These are phyloP conservation scores for Lutraria lutraria DNA, from an alignment of 2,888 invertebrate species.

Conservation along the genomic window DNA sequence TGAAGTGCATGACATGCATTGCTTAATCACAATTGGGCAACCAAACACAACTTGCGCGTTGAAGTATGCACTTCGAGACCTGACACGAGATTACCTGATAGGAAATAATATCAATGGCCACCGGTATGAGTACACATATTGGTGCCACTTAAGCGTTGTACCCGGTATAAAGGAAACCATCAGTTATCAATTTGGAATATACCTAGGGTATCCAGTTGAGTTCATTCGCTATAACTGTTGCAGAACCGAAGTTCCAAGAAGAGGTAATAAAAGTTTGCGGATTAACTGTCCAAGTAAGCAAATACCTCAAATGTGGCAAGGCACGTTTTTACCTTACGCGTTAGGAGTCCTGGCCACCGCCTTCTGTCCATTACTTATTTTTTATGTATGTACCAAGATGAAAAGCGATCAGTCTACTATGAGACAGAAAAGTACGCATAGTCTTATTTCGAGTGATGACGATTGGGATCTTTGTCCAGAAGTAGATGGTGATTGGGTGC, in stretches of 20 bases:
- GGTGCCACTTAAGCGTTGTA: conserved; percentile 48
- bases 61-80: conserved; percentile 42
- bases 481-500: conserved; percentile 33
- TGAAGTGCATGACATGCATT: conserved; percentile 34
- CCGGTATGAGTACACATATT: conserved; percentile 47
- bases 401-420: neutral
- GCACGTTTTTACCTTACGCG: conserved; percentile 49
- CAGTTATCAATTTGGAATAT: conserved; percentile 46
- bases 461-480: neutral
- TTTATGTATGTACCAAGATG: conserved; percentile 14
- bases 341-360: conserved; percentile 51
- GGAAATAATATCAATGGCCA: neutral
- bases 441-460: neutral
- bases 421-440: neutral
- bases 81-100: conserved; percentile 45
- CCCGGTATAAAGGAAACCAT: conserved; percentile 48
- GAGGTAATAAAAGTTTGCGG: conserved; percentile 6
- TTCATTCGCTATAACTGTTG: conserved; percentile 61
- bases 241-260: conserved; percentile 25
- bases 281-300: conserved; percentile 30
- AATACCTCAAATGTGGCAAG: conserved; percentile 45
- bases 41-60: conserved; percentile 22
- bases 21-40: conserved; percentile 46
- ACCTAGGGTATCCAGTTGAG: conserved; percentile 51
- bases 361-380: conserved; percentile 54